A percentile compares a stretch with the other conserved stretches of the same genome.
Conservation (phyloP, 2,888 invertebrate genomes). For the Podotricha telesiphe region DNA sequence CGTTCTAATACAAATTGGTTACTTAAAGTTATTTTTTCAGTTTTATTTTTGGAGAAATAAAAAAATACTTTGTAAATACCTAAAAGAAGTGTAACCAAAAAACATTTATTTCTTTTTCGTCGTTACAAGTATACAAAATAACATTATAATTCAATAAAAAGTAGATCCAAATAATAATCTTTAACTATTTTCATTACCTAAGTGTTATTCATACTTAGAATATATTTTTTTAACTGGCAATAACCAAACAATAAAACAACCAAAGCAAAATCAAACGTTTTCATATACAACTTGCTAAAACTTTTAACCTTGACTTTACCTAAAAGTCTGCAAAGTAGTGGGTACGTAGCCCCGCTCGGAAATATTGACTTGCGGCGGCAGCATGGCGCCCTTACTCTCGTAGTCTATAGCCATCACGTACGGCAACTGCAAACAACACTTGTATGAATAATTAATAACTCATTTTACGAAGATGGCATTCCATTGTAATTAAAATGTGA, state of each 20-base stretch:
- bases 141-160: too few relatives aligned
- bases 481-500: conserved; percentile 8
- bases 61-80: too few relatives aligned
- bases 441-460: conserved; percentile 42
- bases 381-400: conserved; percentile 90
- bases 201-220: too few relatives aligned
- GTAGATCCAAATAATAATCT: too few relatives aligned
- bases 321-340: conserved; percentile 89
- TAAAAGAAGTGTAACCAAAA: too few relatives aligned
- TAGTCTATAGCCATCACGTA: conserved; percentile 91
- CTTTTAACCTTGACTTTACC: conserved; percentile 68
- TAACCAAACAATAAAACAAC: not conserved
- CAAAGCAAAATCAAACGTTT: not conserved
- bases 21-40: too few relatives aligned
- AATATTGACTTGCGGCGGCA: conserved; percentile 92
- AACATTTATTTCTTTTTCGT: too few relatives aligned
- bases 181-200: too few relatives aligned
- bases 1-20: too few relatives aligned
- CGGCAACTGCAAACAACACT: conserved; percentile 83
- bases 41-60: too few relatives aligned
- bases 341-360: conserved; percentile 91
- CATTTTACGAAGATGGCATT: conserved; percentile 15
- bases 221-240: too few relatives aligned
- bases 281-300: conserved; percentile 22
- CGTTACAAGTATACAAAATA: too few relatives aligned